A percentile compares a stretch with the other conserved stretches of the same genome.
These are phyloP conservation scores for Onychomys arenicola DNA, from an alignment of 2,797 vertebrate genomes.

Conservation along the genomic window DNA sequence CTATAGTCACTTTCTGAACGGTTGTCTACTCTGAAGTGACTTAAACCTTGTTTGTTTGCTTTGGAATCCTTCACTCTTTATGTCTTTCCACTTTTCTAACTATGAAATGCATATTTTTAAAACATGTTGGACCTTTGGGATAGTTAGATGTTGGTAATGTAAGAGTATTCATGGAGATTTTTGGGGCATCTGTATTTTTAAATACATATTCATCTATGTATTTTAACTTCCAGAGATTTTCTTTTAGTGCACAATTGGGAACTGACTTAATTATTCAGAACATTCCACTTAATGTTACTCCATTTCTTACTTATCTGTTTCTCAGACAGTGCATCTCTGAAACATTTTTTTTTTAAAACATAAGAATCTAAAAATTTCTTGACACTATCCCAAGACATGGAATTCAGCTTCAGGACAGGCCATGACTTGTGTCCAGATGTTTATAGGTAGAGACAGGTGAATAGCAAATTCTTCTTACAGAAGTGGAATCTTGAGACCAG, in stretches of 20 bases:
- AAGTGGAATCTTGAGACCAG: neutral
- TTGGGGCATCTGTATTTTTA: slow-evolving; percentile 68
- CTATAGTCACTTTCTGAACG: slow-evolving; percentile 78
- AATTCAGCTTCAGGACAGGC: slow-evolving; percentile 56
- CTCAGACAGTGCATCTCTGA: slow-evolving; percentile 28
- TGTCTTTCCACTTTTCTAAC: slow-evolving; percentile 65
- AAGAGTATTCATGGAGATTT: slow-evolving; percentile 68
- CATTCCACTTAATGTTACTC: slow-evolving; percentile 54
- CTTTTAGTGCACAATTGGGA: slow-evolving; percentile 64
- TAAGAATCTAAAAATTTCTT: slow-evolving; percentile 66
- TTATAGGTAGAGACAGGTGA: slow-evolving; percentile 45
- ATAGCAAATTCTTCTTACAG: slow-evolving; percentile 2
- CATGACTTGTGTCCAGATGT: slow-evolving; percentile 44
- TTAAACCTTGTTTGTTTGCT: slow-evolving; percentile 79
- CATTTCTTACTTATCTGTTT: slow-evolving; percentile 57
- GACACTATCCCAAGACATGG: slow-evolving; percentile 55
- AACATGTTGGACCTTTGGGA: slow-evolving; percentile 69
- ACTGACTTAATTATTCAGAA: slow-evolving; percentile 69
- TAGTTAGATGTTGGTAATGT: slow-evolving; percentile 64
- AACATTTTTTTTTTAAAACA: neutral
- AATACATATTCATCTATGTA: slow-evolving; percentile 66
- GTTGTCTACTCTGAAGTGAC: slow-evolving; percentile 75
- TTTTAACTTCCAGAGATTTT: slow-evolving; percentile 69
- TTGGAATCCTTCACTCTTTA: slow-evolving; percentile 65
- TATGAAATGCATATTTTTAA: slow-evolving; percentile 77